Base-by-base conservation (phyloP, 23 tunicate genomes). In the Styela clava region DNA sequence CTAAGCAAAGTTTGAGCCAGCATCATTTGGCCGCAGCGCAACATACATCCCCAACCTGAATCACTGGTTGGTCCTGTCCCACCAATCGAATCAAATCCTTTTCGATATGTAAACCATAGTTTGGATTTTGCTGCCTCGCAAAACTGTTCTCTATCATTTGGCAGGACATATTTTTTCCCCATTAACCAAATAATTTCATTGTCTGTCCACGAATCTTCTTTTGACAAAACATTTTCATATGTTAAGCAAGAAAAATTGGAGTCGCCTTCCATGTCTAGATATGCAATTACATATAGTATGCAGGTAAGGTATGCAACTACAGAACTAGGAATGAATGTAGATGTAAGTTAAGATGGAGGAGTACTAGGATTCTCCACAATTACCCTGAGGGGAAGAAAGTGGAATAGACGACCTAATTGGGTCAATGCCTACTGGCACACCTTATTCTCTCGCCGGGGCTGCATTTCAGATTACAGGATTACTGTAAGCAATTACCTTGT, bases 21-120 rank as follows among this genome's bases (percentile, higher is more conserved):
- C 82, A 96, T 74, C 99, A 96, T 96, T 68, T 96, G 99, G 2
- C 99, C 99, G 61, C 91, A 92, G 9, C 99, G 83, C 30, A 96
- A 78, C 99, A 96, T 96, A 33, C 99, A 96, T 0, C 99, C 99
- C 99, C 99, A 96, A 24, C 99, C 99, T 16, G 92, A 23, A 73
- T 96, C 99, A 63, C 82, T 73, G n/a, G 97, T 87, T 2, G 97
- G 94, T 22, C 99, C 99, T 35, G 89, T 77, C 0, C 97, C 99
- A 67, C 99, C 99, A 18, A 96, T 91, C 30, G 86, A 71, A 36
- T 63, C 62, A 62, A 86, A 96, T 20, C 96, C 88, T 73, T 71
- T 87, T 2, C 99, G 89, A 74, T 96, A 96, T 1, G 94, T 96
- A 61, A 85, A 87, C 99, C 99, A 96, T 31, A 96, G 1, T 29